Conservation (phyloP, 1,140 invertebrate genomes). For the Drosophila ercepeae region DNA sequence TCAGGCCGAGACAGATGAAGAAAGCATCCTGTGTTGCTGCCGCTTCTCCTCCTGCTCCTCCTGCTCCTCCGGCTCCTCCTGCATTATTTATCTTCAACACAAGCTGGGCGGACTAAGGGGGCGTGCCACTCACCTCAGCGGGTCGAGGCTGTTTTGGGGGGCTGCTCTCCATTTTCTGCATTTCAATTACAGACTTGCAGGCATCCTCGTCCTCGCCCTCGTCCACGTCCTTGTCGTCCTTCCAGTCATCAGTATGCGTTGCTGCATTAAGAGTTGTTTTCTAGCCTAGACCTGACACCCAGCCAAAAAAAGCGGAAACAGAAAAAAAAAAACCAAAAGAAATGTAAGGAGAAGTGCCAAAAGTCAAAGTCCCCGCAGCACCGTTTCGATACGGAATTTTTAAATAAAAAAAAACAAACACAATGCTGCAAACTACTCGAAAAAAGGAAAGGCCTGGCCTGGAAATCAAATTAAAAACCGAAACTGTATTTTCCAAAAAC, state of each 20-base stretch:
- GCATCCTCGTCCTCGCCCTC: slow-evolving; percentile 4
- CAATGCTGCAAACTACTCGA: not conserved
- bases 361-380: slow-evolving; percentile 11
- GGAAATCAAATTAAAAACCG: too few species aligned
- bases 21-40: slow-evolving; percentile 44
- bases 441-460: not conserved
- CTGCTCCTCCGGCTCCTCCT: slow-evolving; percentile 51
- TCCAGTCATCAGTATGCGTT: slow-evolving; percentile 49
- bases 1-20: slow-evolving; percentile 66
- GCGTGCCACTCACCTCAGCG: slow-evolving; percentile 16
- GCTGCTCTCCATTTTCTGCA: slow-evolving; percentile 53
- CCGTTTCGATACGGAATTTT: slow-evolving; percentile 15
- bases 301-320: not conserved
- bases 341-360: slow-evolving; percentile 6
- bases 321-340: not conserved
- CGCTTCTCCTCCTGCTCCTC: slow-evolving; percentile 20
- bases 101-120: not conserved
- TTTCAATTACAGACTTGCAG: slow-evolving; percentile 66
- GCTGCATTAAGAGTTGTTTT: slow-evolving; percentile 43
- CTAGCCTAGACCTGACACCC: slow-evolving; percentile 32
- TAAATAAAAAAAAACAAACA: slow-evolving; percentile 5
- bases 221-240: slow-evolving; percentile 8
- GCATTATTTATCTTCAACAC: slow-evolving; percentile 70
- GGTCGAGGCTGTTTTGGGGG: slow-evolving; percentile 59
- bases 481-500: too few species aligned